These are phyloP conservation scores for Scalopus aquaticus DNA, from an alignment of 2,113 vertebrate genomes.

Conservation along the genomic window DNA sequence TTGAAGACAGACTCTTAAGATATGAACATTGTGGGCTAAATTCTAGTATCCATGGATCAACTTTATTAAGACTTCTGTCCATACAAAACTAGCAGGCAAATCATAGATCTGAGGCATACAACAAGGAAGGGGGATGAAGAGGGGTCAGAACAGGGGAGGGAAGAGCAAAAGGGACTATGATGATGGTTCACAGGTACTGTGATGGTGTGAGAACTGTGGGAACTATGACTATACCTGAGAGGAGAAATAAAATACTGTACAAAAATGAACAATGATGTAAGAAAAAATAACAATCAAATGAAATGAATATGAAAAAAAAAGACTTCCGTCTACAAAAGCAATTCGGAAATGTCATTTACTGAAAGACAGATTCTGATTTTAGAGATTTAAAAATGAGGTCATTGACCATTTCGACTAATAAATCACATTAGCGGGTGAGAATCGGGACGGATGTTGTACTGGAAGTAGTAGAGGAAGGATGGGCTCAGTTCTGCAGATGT, in stretches of 20 bases:
- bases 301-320: background rate
- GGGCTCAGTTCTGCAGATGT: background rate
- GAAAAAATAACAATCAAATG: too few species aligned
- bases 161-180: too few species aligned
- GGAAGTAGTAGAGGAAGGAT: rapidly evolving
- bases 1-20: background rate
- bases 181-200: too few species aligned
- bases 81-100: too few species aligned
- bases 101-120: too few species aligned
- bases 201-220: too few species aligned
- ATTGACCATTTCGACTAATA: background rate
- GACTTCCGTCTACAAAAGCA: background rate
- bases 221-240: too few species aligned
- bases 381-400: background rate
- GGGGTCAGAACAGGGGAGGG: too few species aligned
- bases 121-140: too few species aligned
- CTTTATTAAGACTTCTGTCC: background rate
- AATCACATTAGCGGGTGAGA: background rate
- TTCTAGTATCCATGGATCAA: background rate
- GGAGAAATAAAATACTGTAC: too few species aligned
- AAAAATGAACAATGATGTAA: too few species aligned
- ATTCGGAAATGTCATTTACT: background rate
- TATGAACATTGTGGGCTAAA: background rate
- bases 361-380: background rate
- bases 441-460: rapidly evolving